Conservation (phyloP, 2,888 invertebrate genomes). For the Temnothorax unifasciatus region DNA sequence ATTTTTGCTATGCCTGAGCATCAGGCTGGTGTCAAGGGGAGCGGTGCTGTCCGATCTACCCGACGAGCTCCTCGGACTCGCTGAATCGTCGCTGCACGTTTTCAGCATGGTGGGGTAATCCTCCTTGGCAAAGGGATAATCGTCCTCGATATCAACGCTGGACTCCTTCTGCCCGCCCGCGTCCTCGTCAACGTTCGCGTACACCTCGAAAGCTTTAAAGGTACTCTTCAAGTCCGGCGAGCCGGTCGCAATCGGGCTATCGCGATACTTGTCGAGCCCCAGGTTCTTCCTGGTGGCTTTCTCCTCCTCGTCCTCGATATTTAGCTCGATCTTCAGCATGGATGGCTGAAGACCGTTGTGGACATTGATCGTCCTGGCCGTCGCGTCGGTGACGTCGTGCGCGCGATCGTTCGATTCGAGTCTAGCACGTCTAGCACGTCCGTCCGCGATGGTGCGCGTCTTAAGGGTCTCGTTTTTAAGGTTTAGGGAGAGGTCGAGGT, state of each 20-base stretch:
- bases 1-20: conserved; percentile 68
- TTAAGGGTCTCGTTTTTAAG: conserved; percentile 77
- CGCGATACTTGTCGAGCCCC: conserved; percentile 21
- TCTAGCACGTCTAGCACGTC: conserved; percentile 74
- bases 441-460: conserved; percentile 85
- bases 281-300: conserved; percentile 2
- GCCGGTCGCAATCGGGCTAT: conserved; percentile 42
- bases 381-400: conserved; percentile 86
- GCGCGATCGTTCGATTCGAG: conserved; percentile 85
- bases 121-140: conserved; percentile 85
- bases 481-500: conserved; percentile 81
- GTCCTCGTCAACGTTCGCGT: conserved; percentile 63
- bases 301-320: conserved; percentile 77
- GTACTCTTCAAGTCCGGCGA: conserved; percentile 72
- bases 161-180: conserved; percentile 79
- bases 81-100: conserved; percentile 85
- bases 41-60: conserved; percentile 85
- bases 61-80: conserved; percentile 84
- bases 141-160: conserved; percentile 83
- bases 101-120: conserved; percentile 85
- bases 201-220: conserved; percentile 73
- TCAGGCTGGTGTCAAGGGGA: conserved; percentile 81
- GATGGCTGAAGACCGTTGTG: conserved; percentile 86
- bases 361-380: conserved; percentile 86
- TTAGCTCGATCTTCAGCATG: conserved; percentile 87